Evolutionary conservation across 2,113 vertebrate species (phyloP).

Genomic region (Helogale parvula): DNA sequence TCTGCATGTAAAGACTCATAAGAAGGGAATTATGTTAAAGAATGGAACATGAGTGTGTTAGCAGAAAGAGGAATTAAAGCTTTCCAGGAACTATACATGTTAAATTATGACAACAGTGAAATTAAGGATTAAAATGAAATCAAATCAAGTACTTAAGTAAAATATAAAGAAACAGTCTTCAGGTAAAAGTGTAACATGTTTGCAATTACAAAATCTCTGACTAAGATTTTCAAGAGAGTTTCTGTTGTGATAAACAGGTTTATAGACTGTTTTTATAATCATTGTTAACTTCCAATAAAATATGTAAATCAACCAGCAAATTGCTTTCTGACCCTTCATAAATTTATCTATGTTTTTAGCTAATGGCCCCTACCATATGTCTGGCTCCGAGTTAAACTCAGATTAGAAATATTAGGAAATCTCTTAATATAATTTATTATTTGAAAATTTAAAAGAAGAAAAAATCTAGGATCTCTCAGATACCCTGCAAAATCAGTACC

Average conservation of each 20-base stretch:
- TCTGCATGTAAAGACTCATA: neutral
- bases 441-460: neutral
- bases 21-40: neutral
- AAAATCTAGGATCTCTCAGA: neutral
- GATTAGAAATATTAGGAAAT: neutral
- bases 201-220: conserved; percentile 31
- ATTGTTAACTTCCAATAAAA: conserved; percentile 19
- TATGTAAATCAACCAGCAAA: conserved; percentile 25
- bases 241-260: neutral
- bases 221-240: conserved; percentile 35
- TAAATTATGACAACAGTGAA: conserved; percentile 9
- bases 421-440: neutral
- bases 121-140: conserved; percentile 52
- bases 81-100: neutral
- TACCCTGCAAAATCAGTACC: neutral
- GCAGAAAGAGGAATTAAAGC: conserved; percentile 23
- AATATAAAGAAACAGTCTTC: conserved; percentile 30
- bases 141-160: conserved; percentile 43
- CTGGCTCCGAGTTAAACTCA: neutral
- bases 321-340: neutral
- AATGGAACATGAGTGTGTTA: neutral
- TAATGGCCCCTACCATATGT: neutral
- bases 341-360: neutral
- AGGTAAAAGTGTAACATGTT: neutral
- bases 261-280: neutral